These are phyloP conservation scores for Hedya salicella DNA, from an alignment of 2,888 invertebrate species.

Conservation along the genomic window DNA sequence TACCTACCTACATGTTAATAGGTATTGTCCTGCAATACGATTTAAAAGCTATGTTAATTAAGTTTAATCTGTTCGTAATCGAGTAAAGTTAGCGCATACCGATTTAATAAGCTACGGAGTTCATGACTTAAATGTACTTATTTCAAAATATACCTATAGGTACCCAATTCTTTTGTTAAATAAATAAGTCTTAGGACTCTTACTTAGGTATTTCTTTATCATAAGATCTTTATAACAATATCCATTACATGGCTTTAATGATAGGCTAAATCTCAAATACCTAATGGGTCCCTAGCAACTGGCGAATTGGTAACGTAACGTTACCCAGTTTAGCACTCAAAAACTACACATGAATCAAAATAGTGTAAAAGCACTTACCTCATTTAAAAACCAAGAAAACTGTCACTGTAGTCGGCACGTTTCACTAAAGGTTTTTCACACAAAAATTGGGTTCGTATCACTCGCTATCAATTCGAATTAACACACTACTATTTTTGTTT, in stretches of 20 bases:
- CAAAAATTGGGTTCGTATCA: constrained; percentile 59
- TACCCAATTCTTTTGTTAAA: too few relatives aligned
- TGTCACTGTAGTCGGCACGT: constrained; percentile 25
- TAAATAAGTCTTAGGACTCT: too few relatives aligned
- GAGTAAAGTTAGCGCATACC: too few relatives aligned
- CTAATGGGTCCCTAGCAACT: not conserved
- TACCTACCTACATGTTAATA: not conserved
- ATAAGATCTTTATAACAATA: too few relatives aligned
- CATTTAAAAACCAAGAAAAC: constrained; percentile 14
- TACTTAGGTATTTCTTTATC: too few relatives aligned
- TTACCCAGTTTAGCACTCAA: constrained; percentile 13
- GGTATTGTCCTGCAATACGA: too few relatives aligned
- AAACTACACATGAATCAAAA: constrained; percentile 17
- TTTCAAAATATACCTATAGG: too few relatives aligned
- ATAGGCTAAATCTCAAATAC: not conserved
- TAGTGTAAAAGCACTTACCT: constrained; percentile 34
- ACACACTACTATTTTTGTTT: constrained; percentile 68
- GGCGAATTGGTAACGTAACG: not conserved
- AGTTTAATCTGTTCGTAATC: too few relatives aligned
- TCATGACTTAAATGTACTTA: too few relatives aligned
- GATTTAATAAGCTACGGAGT: too few relatives aligned
- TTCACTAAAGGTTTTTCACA: constrained; percentile 45
- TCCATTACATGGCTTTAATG: too few relatives aligned
- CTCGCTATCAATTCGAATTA: constrained; percentile 56
- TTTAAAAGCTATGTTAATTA: too few relatives aligned